Evolutionary conservation across 2,888 invertebrate species (phyloP), one percentile per base, ranked within the genome.

Genomic region (Watsonalla cultraria): DNA sequence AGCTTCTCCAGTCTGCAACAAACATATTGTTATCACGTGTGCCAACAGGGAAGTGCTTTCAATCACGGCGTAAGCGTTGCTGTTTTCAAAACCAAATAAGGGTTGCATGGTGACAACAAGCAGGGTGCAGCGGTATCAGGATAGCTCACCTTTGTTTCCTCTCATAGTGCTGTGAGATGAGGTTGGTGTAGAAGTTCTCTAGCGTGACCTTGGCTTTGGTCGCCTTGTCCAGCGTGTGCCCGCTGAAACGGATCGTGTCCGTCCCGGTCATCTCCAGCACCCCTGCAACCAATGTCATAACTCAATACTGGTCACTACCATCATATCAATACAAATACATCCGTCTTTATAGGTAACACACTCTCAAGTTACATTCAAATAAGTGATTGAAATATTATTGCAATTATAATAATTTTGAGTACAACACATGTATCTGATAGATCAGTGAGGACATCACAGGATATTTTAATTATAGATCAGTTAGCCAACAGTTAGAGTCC

Each of bases 101-200:
- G 24, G 24, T 24, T 24, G 24, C 1, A 24, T 24, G 24, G 4
- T 24, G 24, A 24, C 24, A 4, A 24, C 24, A 24, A 24, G 24
- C 37, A 7, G 37, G 37, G 37, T 8, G 37, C 37, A 37, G 4
- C 37, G 37, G 37, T 37, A 37, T 35, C 15, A 11, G 9, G 47
- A 46, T 7, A 15, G 34, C 78, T 78, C 84, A 96, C 95, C 96
- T 96, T 88, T 98, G 97, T 89, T 99, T 98, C 75, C 99, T 93
- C 92, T 99, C 99, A 76, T 98, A 96, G 90, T 99, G 98, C 89
- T 99, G 99, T 72, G 97, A 95, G 82, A 99, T 96, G 80, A 99
- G 94, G 92, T 99, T 99, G 87, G 97, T 97, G 91, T 99, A 99
- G 92, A 99, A 99, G 91, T 99, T 99, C 91, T 99, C 99, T 82